Evolutionary conservation across 2,113 vertebrate genomes (phyloP), one percentile per base, ranked within the genome.

Genomic region (Gobius niger): DNA sequence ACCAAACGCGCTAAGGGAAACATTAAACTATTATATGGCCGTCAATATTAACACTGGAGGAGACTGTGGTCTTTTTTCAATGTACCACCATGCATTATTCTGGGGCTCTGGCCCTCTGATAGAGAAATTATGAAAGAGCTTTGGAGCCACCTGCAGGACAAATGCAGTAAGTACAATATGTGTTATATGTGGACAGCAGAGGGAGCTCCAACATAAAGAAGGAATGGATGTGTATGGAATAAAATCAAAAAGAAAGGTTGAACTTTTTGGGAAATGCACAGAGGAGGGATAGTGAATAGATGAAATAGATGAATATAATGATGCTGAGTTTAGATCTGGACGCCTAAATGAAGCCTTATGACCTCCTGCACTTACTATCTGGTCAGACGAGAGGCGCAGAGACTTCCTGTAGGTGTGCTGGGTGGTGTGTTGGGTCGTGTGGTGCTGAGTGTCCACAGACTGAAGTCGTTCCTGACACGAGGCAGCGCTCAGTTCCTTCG

Each of bases 341-440:
- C n/a, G n/a, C n/a, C n/a, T n/a, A n/a, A n/a, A n/a, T 34, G 24
- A 4, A 34, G 24, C 3, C 24, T 4, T 34, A 53, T 19, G 14
- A 46, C 44, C 50, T 73, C 5, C 47, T 49, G 9, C 8, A 80
- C 96, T 95, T 88, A 99, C 98, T 19, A 99, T 99, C 90, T 99
- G 95, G 78, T 96, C 93, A 0, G 98, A 96, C 65, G 97, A 98
- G 13, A 99, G 91, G 9, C 98, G 93, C n/a, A 99, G 94, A 13
- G 96, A 97, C 87, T 99, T 99, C 90, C 94, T 95, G 7, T 99
- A 99, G 2, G 96, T 91, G 18, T 92, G 85, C 7, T 90, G 67
- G 9, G 81, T 89, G 2, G 96, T 91, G 18, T 92, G 85, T 7
- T 90, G 67, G 9, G 81, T 89, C 13, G 91, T 59, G 24, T 95